A percentile compares a stretch with the other conserved stretches of the same genome.
Evolutionary conservation across 2,113 vertebrate species (phyloP).

Genomic region (Ceratotherium simum): DNA sequence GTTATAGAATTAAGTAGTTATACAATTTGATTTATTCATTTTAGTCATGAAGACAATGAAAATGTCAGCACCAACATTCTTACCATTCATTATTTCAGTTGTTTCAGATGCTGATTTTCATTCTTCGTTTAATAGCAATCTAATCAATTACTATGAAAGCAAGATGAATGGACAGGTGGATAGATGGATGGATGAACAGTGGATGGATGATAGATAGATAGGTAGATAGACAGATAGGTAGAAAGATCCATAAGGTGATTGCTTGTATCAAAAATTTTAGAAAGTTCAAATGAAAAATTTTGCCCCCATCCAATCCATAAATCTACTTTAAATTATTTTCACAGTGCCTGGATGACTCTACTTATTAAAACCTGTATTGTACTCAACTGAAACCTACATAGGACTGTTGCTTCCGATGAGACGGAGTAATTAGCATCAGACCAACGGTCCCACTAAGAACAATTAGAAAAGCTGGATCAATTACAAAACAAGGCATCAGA

Average conservation of each 20-base stretch:
- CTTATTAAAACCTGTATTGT: neutral
- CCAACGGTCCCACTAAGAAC: neutral
- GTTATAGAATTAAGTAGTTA: neutral
- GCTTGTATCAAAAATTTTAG: neutral
- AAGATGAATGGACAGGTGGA: neutral
- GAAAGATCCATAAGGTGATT: neutral
- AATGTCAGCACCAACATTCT: neutral
- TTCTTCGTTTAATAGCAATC: neutral
- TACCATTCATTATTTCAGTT: neutral
- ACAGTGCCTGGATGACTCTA: neutral
- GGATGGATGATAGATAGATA: neutral
- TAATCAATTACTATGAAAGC: neutral
- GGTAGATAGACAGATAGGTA: neutral
- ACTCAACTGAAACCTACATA: neutral
- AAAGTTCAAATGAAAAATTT: neutral
- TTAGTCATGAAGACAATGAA: neutral
- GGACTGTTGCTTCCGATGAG: neutral
- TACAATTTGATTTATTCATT: neutral
- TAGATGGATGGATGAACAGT: neutral
- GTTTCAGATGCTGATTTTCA: slow-evolving; percentile 8
- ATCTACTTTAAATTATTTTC: neutral
- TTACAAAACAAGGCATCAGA: slow-evolving; percentile 13
- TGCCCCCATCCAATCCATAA: neutral
- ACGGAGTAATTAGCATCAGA: neutral
- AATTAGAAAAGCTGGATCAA: neutral